Percentiles rank a stretch among this genome's conserved stretches.
phyloP scores from a whole-genome alignment of 2,797 vertebrate genomes.

The Myotis myotis region DNA sequence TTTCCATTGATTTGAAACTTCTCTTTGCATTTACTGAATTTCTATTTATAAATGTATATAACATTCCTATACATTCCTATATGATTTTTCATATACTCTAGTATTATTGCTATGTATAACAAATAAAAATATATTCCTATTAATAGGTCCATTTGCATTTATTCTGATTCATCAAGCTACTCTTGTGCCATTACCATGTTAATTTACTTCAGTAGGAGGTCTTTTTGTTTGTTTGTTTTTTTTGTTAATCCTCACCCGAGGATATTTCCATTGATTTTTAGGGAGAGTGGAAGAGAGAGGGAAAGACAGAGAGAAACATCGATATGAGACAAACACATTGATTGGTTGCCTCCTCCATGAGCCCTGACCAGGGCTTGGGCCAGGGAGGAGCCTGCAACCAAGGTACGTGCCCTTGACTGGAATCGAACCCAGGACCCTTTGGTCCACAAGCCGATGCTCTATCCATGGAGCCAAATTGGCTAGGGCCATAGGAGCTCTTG shows the following conservation, averaged over 20 bases:
- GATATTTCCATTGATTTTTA: background rate
- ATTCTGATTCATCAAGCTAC: conserved; percentile 15
- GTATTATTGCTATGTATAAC: background rate
- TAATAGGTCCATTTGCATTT: background rate
- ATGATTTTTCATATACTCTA: background rate
- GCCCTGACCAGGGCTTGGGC: background rate
- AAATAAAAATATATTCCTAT: background rate
- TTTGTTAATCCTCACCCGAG: background rate
- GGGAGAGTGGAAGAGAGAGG: background rate
- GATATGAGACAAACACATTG: background rate
- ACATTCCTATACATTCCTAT: background rate
- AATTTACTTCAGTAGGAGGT: background rate
- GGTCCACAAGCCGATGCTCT: background rate
- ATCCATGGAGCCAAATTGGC: background rate
- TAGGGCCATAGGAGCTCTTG: background rate
- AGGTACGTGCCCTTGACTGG: background rate
- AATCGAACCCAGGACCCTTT: background rate
- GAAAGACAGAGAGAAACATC: background rate
- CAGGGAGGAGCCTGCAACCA: background rate
- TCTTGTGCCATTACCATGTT: background rate
- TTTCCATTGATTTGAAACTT: background rate
- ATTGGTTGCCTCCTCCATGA: background rate
- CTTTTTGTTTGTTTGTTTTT: background rate
- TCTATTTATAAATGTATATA: background rate
- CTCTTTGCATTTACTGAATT: background rate